Conservation (phyloP, 2,113 vertebrate genomes). For the Dascyllus trimaculatus region DNA sequence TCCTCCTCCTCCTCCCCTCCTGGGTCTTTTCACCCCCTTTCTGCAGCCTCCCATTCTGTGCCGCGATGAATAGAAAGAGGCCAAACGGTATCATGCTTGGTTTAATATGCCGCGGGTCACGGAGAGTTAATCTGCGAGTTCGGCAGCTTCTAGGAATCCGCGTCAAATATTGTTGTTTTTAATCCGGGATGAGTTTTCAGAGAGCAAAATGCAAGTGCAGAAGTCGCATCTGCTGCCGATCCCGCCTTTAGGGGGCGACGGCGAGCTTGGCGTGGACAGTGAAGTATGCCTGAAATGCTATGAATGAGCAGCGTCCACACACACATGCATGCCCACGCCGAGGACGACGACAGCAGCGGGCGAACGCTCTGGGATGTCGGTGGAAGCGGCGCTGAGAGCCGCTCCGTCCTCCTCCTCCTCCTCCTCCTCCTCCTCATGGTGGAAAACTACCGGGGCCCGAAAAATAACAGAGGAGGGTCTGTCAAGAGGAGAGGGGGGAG, state of each 20-base stretch:
- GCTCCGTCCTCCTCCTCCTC: slow-evolving; percentile 50
- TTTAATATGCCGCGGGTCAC: slow-evolving; percentile 66
- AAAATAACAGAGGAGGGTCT: slow-evolving; percentile 70
- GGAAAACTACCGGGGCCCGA: slow-evolving; percentile 74
- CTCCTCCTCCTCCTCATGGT: no score
- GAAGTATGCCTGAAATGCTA: slow-evolving; percentile 67
- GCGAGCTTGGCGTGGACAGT: slow-evolving; percentile 52
- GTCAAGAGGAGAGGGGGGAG: slow-evolving; percentile 62
- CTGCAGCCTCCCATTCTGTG: slow-evolving; percentile 55
- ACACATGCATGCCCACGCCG: slow-evolving; percentile 43
- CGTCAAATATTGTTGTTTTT: background rate
- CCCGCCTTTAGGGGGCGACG: slow-evolving; percentile 72
- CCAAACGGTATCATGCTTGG: slow-evolving; percentile 71
- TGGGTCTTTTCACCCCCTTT: slow-evolving; percentile 57
- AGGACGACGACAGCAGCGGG: slow-evolving; percentile 54
- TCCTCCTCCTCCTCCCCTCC: slow-evolving; percentile 27
- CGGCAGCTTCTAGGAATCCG: slow-evolving; percentile 14
- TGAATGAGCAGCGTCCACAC: slow-evolving; percentile 68
- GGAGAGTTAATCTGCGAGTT: slow-evolving; percentile 64
- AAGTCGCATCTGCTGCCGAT: background rate
- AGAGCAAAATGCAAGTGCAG: background rate
- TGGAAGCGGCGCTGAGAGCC: slow-evolving; percentile 43
- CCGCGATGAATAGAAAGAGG: slow-evolving; percentile 66
- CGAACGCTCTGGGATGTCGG: slow-evolving; percentile 53
- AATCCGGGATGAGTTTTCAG: background rate